phyloP scores from a whole-genome alignment of 2,888 invertebrate species.

The Drosophila mimica region DNA sequence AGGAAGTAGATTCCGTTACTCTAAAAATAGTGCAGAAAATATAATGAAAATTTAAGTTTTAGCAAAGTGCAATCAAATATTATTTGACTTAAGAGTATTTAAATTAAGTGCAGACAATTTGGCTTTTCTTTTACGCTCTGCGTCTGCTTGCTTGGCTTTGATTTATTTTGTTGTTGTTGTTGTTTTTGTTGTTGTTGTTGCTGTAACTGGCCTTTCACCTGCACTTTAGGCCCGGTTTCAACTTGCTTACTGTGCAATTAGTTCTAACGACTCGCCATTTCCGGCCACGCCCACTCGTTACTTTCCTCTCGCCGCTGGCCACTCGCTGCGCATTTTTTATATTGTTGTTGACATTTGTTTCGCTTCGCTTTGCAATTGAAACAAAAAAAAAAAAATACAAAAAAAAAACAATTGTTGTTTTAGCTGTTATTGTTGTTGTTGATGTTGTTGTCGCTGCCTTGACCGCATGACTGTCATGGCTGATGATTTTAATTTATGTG shows the following conservation, averaged over 20 bases:
- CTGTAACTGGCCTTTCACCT: conserved; percentile 66
- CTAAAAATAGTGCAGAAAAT: neutral
- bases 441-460: conserved; percentile 33
- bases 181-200: neutral
- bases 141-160: neutral
- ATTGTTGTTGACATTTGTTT: conserved; percentile 35
- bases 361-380: conserved; percentile 43
- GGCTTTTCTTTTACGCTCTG: neutral
- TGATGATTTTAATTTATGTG: conserved; percentile 60
- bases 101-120: neutral
- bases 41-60: neutral
- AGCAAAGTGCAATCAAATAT: neutral
- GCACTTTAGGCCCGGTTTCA: conserved; percentile 9
- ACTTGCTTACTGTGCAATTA: conserved; percentile 61
- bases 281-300: conserved; percentile 65
- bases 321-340: neutral
- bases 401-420: conserved; percentile 8
- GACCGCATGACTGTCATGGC: conserved; percentile 53
- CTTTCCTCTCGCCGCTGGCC: conserved; percentile 6
- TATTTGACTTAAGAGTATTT: neutral
- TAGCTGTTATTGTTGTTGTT: neutral
- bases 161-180: neutral
- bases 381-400: conserved; percentile 2
- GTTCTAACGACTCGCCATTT: conserved; percentile 75
- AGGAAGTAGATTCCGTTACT: neutral